Evolutionary conservation across 2,888 invertebrate genomes (phyloP).

Genomic region (Bellardia pandia): DNA sequence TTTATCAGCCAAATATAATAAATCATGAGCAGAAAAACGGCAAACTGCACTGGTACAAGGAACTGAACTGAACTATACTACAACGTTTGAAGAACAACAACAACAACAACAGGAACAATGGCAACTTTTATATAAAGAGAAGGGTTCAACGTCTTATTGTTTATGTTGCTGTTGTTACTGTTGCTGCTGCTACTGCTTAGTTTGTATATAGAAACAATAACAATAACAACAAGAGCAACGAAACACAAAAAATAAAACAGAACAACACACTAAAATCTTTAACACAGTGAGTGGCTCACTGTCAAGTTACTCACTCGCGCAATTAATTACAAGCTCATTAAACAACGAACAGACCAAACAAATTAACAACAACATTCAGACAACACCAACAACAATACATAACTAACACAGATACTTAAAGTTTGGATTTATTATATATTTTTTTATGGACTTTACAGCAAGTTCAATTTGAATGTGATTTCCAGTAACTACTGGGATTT

Average conservation of each 20-base stretch:
- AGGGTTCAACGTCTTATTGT: conserved; percentile 65
- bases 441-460: too few relatives aligned
- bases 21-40: conserved; percentile 69
- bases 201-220: conserved; percentile 42
- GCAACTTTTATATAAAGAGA: conserved; percentile 21
- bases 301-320: conserved; percentile 80
- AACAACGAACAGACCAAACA: conserved; percentile 74
- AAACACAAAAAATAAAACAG: background rate
- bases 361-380: conserved; percentile 62
- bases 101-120: conserved; percentile 14
- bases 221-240: conserved; percentile 44
- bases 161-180: conserved; percentile 28
- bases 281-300: conserved; percentile 73
- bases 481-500: too few relatives aligned
- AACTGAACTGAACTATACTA: conserved; percentile 49
- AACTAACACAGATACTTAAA: conserved; percentile 28
- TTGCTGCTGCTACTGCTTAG: conserved; percentile 5
- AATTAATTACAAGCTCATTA: conserved; percentile 83
- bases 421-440: conserved; percentile 18
- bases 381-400: conserved; percentile 48
- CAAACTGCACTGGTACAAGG: conserved; percentile 51
- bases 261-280: conserved; percentile 60
- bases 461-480: too few relatives aligned
- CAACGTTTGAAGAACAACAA: conserved; percentile 63
- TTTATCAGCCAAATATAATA: conserved; percentile 70